A percentile compares a stretch with the other conserved stretches of the same genome.
Evolutionary conservation across 2,888 invertebrate species (phyloP).

Genomic region (Phyllotreta striolata): DNA sequence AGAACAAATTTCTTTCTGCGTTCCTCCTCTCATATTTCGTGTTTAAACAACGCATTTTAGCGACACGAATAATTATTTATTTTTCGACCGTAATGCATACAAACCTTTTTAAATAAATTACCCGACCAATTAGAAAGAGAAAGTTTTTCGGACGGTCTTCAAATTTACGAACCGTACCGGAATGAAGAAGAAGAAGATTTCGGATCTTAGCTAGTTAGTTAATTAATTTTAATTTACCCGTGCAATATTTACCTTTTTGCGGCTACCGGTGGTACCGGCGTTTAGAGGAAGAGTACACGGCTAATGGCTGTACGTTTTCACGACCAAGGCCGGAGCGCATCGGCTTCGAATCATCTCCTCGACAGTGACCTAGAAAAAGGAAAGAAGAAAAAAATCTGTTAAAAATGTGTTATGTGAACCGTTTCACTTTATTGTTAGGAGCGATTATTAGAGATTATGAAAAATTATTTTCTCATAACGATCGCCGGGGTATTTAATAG

Average conservation of each 20-base stretch:
- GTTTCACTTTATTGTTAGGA: constrained; percentile 18
- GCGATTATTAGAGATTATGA: constrained; percentile 14
- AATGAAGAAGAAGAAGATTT: not conserved
- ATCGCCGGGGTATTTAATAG: not conserved
- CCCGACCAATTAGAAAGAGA: constrained; percentile 13
- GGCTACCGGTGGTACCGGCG: not conserved
- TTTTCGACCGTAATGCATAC: too few species aligned
- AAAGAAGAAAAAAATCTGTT: not conserved
- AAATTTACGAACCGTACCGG: not conserved
- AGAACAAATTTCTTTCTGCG: too few species aligned
- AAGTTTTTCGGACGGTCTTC: constrained; percentile 1
- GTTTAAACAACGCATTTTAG: too few species aligned
- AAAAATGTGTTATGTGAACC: constrained; percentile 14
- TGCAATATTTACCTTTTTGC: not conserved
- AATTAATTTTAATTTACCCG: constrained; percentile 4
- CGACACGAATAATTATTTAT: too few species aligned
- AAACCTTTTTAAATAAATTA: not conserved
- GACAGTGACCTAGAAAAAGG: constrained; percentile 1
- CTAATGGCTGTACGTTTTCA: constrained; percentile 11
- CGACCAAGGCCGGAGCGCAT: constrained; percentile 3
- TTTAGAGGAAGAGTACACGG: not conserved
- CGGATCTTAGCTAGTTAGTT: too few species aligned
- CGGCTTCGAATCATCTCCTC: not conserved
- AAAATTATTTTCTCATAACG: constrained; percentile 12
- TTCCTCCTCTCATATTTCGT: too few species aligned